phyloP scores from a whole-genome alignment of 2,888 invertebrate genomes.

The Cryptus armator region DNA sequence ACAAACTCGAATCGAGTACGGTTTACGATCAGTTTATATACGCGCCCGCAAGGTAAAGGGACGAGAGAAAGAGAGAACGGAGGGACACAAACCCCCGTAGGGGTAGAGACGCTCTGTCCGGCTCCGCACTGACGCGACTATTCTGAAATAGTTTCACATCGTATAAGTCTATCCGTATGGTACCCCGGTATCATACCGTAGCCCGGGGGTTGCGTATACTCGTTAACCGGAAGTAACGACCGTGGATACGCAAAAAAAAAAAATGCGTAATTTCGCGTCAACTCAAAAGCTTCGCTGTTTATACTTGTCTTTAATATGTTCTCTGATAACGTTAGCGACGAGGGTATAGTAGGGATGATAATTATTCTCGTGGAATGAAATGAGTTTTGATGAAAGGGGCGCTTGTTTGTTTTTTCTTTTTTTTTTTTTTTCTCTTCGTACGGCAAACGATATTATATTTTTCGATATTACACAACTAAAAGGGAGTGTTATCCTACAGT shows the following conservation, averaged over 20 bases:
- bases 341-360: background rate
- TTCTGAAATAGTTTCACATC: slow-evolving; percentile 40
- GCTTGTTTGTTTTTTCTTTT: too few relatives aligned
- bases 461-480: slow-evolving; percentile 1
- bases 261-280: slow-evolving; percentile 52
- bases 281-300: slow-evolving; percentile 27
- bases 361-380: slow-evolving; percentile 26
- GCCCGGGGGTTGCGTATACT: slow-evolving; percentile 18
- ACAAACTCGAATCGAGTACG: slow-evolving; percentile 79
- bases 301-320: slow-evolving; percentile 17
- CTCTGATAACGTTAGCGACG: background rate
- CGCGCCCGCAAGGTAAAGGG: slow-evolving; percentile 5
- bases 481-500: background rate
- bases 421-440: background rate
- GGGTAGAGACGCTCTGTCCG: slow-evolving; percentile 6
- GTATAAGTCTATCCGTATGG: background rate
- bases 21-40: slow-evolving; percentile 81
- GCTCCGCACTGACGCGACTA: slow-evolving; percentile 39
- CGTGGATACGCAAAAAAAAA: slow-evolving; percentile 38
- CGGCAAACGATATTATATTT: slow-evolving; percentile 12
- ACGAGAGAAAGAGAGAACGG: slow-evolving; percentile 6
- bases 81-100: background rate
- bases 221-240: slow-evolving; percentile 56
- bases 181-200: background rate
- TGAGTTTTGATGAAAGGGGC: slow-evolving; percentile 22